These are phyloP conservation scores for Mormyrus iriodes DNA, from an alignment of 2,113 vertebrate species.

Conservation along the genomic window DNA sequence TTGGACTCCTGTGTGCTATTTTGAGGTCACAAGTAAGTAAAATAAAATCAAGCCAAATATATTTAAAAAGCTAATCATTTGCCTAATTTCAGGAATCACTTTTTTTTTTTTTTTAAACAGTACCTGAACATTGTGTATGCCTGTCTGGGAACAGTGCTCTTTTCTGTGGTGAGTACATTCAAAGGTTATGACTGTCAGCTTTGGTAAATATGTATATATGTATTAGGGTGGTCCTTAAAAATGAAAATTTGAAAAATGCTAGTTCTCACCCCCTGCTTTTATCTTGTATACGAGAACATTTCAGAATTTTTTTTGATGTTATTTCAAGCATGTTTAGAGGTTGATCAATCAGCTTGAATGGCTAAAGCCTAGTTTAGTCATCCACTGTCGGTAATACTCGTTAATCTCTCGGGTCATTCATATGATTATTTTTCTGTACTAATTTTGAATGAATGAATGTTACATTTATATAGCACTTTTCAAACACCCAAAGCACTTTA, in stretches of 20 bases:
- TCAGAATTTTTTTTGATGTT: neutral
- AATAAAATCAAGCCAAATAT: neutral
- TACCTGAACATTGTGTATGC: constrained; percentile 63
- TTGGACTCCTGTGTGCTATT: constrained; percentile 60
- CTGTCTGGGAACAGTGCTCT: constrained; percentile 63
- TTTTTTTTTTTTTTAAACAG: constrained; percentile 38
- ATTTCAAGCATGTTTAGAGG: neutral
- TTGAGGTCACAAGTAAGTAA: constrained; percentile 58
- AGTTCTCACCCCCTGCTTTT: neutral
- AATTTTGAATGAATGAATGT: too few relatives aligned
- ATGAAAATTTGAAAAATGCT: neutral
- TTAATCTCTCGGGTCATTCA: too few relatives aligned
- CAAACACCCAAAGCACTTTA: too few relatives aligned
- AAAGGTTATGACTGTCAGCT: neutral
- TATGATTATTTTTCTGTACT: too few relatives aligned
- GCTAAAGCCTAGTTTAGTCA: neutral
- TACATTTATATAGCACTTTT: too few relatives aligned
- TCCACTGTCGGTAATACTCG: neutral
- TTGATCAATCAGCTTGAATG: neutral
- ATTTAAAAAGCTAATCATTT: neutral
- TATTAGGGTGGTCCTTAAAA: neutral
- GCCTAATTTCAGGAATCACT: neutral
- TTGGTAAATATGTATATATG: neutral
- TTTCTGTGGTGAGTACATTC: constrained; percentile 66
- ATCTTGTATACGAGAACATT: neutral